Conservation (phyloP, 64 coral and sea anemone species). For the Stichodactyla mertensii region DNA sequence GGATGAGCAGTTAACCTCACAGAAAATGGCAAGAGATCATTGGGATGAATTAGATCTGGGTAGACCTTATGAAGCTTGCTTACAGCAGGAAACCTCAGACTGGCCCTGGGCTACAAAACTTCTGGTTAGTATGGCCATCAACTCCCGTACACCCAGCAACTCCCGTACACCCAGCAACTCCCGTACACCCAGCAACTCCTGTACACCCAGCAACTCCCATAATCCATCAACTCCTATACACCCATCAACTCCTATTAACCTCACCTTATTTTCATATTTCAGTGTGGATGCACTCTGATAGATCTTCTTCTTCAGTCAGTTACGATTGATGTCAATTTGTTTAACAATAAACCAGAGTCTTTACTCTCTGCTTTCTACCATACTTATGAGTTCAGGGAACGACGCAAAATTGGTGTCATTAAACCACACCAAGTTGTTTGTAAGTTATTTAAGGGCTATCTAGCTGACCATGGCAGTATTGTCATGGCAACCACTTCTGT, state of each 20-base stretch:
- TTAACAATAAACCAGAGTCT: constrained; percentile 65
- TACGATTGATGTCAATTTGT: constrained; percentile 75
- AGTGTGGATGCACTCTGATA: constrained; percentile 91
- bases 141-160: too few relatives aligned
- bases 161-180: too few relatives aligned
- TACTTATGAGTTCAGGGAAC: constrained; percentile 84
- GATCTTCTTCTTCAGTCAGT: constrained; percentile 86
- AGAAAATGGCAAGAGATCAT: constrained; percentile 70
- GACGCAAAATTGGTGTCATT: constrained; percentile 78
- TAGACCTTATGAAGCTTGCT: constrained; percentile 65
- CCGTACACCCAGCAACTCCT: too few relatives aligned
- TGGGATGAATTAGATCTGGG: constrained; percentile 76
- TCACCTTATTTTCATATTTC: neutral
- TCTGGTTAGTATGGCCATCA: constrained; percentile 33
- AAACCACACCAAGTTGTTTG: constrained; percentile 90
- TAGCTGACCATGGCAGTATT: constrained; percentile 85
- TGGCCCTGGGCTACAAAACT: constrained; percentile 87
- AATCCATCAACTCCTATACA: too few relatives aligned
- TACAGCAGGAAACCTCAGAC: constrained; percentile 65
- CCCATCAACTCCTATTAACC: too few relatives aligned
- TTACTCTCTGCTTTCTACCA: constrained; percentile 89
- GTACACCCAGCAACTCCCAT: too few relatives aligned
- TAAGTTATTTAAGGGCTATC: constrained; percentile 81
- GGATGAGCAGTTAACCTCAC: constrained; percentile 56
- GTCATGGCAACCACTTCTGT: constrained; percentile 91